Base-by-base conservation (phyloP, 2,797 vertebrate genomes). In the Anniella stebbinsi region DNA sequence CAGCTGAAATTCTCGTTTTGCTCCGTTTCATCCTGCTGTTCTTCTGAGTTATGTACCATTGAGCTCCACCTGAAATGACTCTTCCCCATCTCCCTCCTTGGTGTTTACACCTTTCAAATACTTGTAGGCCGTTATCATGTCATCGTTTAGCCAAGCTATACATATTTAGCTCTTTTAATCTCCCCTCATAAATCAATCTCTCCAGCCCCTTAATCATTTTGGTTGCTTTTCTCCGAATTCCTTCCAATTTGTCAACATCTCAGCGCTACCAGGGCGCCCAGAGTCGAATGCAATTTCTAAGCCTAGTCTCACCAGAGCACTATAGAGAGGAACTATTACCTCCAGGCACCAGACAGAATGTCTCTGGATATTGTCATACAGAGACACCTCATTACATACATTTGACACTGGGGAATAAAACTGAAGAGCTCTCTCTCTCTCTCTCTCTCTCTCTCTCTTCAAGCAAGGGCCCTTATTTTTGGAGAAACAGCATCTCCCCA, bases 141-240 rank as follows among this genome's bases (percentile, higher is more conserved):
- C 66, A 90, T 89, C 12, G 0, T 89, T 93, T 94, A 95, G 88
- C 80, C 88, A 92, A 95, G 88, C 85, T 94, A 80, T 91, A 77
- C 81, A 67, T 92, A 93, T 93, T 95, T 94, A 88, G 72, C 70
- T 88, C 51, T 92, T 94, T 91, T 93, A 95, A 90, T 94, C 41
- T 93, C 82, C 84, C 78, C 76, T 93, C 84, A 87, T 89, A 94
- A 93, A 91, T 94, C 93, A 92, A 76, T 92, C 91, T 60, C 73
- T 91, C 73, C 60, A 87, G 87, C 15, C 85, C 85, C n/a, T 93
- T 93, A 86, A 94, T 90, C 69, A 69, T 93, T 92, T 93, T 89
- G 90, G 87, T 89, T 91, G 85, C 89, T 94, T 67, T 93, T 91
- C 85, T 92, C 92, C 86, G 90, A 93, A 91, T 92, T 92, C 66